Base-by-base conservation (phyloP, 2,113 vertebrate genomes). In the Synodontis membranacea region DNA sequence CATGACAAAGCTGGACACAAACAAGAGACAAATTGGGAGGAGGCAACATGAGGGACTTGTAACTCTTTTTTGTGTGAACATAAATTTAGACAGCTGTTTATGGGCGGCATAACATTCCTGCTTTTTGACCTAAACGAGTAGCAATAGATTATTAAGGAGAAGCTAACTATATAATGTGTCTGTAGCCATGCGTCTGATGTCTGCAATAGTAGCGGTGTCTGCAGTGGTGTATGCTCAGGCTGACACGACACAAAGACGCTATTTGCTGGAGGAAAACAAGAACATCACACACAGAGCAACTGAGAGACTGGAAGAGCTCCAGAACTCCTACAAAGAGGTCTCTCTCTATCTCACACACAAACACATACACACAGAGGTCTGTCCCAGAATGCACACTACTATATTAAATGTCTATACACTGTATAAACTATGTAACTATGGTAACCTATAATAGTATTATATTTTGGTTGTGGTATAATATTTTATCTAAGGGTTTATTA, bases 111-210 rank as follows among this genome's bases (percentile, higher is more conserved):
- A 23, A 46, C 37, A 11, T 75, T 76, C 28, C 14, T 31, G 7
- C 48, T 19, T 52, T 8, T 76, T 31, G 72, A n/a, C 25, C 0
- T 12, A 75, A 25, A 28, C 25, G 15, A 46, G 46, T 50, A 31
- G 46, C 4, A 31, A 28, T 46, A 50, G 42, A 50, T 25, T 50
- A 15, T 50, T 76, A n/a, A 50, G 2, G 11, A 74, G 42, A 42
- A 25, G 11, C 12, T 28, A 48, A 75, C 14, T 48, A 0, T 44
- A 7, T 72, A 19, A 44, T 80, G 28, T 84, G n/a, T 89, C 8
- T 86, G n/a, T 75, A 96, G 95, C 95, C 46, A 92, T 95, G 92
- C 95, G 93, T 88, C 70, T 96, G 90, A 95, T 95, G 94, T 94
- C 93, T 0, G 93, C 89, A 2, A n/a, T 96, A 86, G 94, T 95